Percentiles rank a stretch among this genome's conserved stretches.
These are phyloP conservation scores for Ophioderma brevispina DNA, from an alignment of 35 echinoderm and acorn worm species.

Conservation along the genomic window DNA sequence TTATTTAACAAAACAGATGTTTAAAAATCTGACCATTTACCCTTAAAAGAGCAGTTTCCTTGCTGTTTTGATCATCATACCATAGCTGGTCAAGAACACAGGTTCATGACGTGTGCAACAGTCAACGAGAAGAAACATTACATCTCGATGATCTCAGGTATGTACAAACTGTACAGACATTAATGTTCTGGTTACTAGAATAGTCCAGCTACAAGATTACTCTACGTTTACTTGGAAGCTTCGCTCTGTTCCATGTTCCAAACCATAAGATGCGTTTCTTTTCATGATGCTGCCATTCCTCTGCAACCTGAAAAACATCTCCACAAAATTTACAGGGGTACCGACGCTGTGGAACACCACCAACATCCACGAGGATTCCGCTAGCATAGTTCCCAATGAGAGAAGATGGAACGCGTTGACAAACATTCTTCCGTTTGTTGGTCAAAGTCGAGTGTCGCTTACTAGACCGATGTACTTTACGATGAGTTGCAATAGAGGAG, in stretches of 20 bases:
- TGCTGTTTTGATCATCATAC: no score
- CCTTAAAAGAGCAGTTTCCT: no score
- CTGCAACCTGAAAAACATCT: slow-evolving; percentile 10
- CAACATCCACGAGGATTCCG: neutral
- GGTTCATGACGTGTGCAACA: no score
- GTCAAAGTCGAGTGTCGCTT: neutral
- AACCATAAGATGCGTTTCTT: slow-evolving; percentile 4
- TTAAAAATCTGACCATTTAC: no score
- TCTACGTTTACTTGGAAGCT: neutral
- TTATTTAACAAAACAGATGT: no score
- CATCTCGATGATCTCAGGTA: no score
- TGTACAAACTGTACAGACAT: no score
- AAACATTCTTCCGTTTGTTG: neutral
- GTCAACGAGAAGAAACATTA: no score
- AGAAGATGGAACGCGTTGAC: neutral
- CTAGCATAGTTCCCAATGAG: neutral
- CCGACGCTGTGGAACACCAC: neutral
- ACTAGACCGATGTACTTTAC: slow-evolving; percentile 23
- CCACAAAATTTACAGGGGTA: slow-evolving; percentile 32
- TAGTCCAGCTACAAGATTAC: no score
- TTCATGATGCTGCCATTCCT: slow-evolving; percentile 50
- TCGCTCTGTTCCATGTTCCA: neutral
- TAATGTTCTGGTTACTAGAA: no score
- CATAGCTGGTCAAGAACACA: no score
- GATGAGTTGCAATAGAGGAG: slow-evolving; percentile 52